Base-by-base conservation (phyloP, 2,888 invertebrate genomes). In the Caenorhabditis sp. region DNA sequence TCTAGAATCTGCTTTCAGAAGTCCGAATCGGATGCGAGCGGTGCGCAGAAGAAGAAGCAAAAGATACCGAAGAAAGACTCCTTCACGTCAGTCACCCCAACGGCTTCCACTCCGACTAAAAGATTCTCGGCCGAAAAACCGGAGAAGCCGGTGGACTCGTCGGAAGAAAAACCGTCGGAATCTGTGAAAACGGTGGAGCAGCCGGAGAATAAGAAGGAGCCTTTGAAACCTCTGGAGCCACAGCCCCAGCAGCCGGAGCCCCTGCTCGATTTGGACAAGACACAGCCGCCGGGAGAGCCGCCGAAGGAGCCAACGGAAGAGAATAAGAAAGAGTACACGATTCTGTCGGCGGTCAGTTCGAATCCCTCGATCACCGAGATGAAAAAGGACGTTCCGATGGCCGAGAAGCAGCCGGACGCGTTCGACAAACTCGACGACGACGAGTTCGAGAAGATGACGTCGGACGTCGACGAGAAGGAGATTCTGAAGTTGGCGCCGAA, bases 361-460 rank as follows among this genome's bases (percentile, higher is more conserved):
- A 59, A 46, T 48, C 55, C 65, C 9, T 65, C 65, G n/a, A 22
- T 65, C 13, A 37, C 46, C 6, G 65, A 55, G 8, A 46, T 50
- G 11, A 56, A 56, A 9, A 65, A 56, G 26, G 30, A 22, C 9
- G 32, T 70, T n/a, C 62, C 75, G 27, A 27, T 59, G 11, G 58
- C 45, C 27, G 75, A 65, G 35, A 71, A 58, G 30, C 76, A 76
- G 27, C 35, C 26, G 13, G 70, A 63, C 20, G 76, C 71, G 2
- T 76, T 76, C 32, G 71, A 71, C 1, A 76, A 63, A n/a, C 52
- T 76, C 11, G 76, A 76, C 32, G 68, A 70, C 26, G 75, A 75
- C 8, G 75, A 75, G 27, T 75, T 75, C 20, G 75, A 75, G 35
- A 68, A 75, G 35, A 53, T 66, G 66, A 56, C 62, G 22, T 41